Evolutionary conservation across 2,888 invertebrate species (phyloP).

Genomic region (Apeira syringaria): DNA sequence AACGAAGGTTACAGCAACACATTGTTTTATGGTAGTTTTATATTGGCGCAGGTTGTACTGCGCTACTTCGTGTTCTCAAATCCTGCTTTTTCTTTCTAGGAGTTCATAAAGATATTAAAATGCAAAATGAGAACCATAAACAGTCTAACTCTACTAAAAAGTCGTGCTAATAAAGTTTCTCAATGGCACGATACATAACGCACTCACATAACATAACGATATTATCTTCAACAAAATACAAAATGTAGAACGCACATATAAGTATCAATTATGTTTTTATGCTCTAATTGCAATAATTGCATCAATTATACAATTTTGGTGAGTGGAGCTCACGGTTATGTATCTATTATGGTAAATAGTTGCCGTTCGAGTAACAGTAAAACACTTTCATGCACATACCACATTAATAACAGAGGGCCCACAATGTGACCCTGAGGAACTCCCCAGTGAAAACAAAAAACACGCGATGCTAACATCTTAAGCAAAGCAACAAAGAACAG

Average conservation of each 20-base stretch:
- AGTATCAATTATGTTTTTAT: conserved; percentile 52
- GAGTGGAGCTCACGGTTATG: conserved; percentile 35
- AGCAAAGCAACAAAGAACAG: conserved; percentile 34
- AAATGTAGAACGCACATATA: conserved; percentile 39
- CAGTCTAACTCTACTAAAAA: neutral
- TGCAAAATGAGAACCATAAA: neutral
- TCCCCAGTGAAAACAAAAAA: conserved; percentile 24
- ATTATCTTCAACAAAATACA: conserved; percentile 44
- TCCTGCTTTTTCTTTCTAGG: neutral
- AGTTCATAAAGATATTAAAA: neutral
- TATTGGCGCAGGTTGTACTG: too few relatives aligned
- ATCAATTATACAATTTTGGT: conserved; percentile 51
- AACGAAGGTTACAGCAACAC: too few relatives aligned
- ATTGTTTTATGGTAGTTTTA: too few relatives aligned
- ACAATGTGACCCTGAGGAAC: conserved; percentile 26
- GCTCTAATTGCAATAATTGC: conserved; percentile 60
- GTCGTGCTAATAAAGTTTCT: conserved; percentile 15
- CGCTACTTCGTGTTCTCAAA: neutral
- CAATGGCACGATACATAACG: conserved; percentile 17
- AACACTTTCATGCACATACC: conserved; percentile 21
- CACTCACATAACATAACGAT: conserved; percentile 24
- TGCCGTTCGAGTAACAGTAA: conserved; percentile 25
- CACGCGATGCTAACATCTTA: conserved; percentile 20
- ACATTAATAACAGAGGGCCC: conserved; percentile 26
- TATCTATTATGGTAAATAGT: conserved; percentile 27